Base-by-base conservation (phyloP, 1,140 invertebrate genomes). In the Thereuonema tuberculata region DNA sequence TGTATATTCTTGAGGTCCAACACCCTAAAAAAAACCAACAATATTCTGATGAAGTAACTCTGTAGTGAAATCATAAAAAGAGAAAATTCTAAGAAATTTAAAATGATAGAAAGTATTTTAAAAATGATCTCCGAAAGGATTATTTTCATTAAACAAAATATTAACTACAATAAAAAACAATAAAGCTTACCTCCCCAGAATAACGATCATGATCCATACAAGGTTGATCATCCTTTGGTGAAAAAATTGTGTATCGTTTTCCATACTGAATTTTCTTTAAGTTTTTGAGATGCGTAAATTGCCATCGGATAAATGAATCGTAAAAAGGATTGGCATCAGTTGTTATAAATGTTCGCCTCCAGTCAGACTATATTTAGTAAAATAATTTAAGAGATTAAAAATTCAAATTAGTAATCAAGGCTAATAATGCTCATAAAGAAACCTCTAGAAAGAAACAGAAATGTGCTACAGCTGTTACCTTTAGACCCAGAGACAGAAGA, bases 171-270 rank as follows among this genome's bases (percentile, higher is more conserved):
- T n/a, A n/a, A n/a, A n/a, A n/a, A 59, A 56, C 24, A 24, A 50
- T 9, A 12, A 43, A 43, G 28, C 63, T 66, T 62, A 75, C 74
- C 79, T 99, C 97, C 14, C 97, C 97, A 53, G 83, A 80, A 26
- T 87, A 84, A 65, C 97, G 80, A 74, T 99, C 97, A 72, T 99
- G 97, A 75, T 99, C 97, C 97, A 99, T 99, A 72, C 97, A 99
- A 1, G 97, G 96, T 72, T 99, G 97, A 29, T 86, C 84, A 77
- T 99, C 96, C 67, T 87, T 83, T 1, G 95, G 94, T 0, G 95
- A 98, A 75, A 85, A 99, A 64, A 99, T 92, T 14, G 94, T 95
- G 69, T 98, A 92, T 56, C 97, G 78, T 76, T 99, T 99, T 26
- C 97, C 97, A 80, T 92, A 99, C 73, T 91, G 84, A 29, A 98